A percentile compares a stretch with the other conserved stretches of the same genome.
phyloP scores from a whole-genome alignment of 2,113 vertebrate species.

The Percopsis transmontana region DNA sequence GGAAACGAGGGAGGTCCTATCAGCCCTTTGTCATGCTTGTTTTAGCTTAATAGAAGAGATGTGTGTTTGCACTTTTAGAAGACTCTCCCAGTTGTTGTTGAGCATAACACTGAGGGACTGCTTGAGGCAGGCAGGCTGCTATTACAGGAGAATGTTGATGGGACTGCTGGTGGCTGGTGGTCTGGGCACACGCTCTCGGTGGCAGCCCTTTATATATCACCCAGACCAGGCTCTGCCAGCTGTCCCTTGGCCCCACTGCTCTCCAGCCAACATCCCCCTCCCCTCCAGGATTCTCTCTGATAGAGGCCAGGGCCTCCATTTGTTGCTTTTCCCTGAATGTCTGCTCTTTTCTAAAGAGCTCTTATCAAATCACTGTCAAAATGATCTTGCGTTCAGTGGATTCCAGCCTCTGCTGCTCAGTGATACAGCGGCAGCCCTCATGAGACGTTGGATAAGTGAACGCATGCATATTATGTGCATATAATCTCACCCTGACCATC shows the following conservation, averaged over 20 bases:
- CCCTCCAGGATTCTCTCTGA: not conserved
- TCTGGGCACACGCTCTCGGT: conserved; percentile 44
- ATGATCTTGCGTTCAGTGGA: not conserved
- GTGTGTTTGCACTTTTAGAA: conserved; percentile 7
- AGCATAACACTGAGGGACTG: not conserved
- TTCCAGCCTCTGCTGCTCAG: conserved; percentile 10
- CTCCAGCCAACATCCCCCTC: not conserved
- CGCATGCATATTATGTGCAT: conserved; percentile 33
- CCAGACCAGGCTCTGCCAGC: conserved; percentile 32
- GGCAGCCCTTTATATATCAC: conserved; percentile 47
- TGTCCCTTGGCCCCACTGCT: conserved; percentile 22
- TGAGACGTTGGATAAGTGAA: conserved; percentile 53
- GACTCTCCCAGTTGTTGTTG: conserved; percentile 2
- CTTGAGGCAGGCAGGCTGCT: not conserved
- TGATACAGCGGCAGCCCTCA: conserved; percentile 23
- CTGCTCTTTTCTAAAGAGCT: conserved; percentile 2
- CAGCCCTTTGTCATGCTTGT: not conserved
- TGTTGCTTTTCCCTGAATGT: conserved; percentile 13
- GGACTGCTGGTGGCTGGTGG: conserved; percentile 57
- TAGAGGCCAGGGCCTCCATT: not conserved
- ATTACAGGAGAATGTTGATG: conserved; percentile 37
- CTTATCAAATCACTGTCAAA: conserved; percentile 4
- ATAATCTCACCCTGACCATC: conserved; percentile 36
- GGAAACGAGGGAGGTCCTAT: not conserved
- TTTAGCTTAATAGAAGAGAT: not conserved